phyloP scores from a whole-genome alignment of 2,113 vertebrate species.

The Menidia beryllina region DNA sequence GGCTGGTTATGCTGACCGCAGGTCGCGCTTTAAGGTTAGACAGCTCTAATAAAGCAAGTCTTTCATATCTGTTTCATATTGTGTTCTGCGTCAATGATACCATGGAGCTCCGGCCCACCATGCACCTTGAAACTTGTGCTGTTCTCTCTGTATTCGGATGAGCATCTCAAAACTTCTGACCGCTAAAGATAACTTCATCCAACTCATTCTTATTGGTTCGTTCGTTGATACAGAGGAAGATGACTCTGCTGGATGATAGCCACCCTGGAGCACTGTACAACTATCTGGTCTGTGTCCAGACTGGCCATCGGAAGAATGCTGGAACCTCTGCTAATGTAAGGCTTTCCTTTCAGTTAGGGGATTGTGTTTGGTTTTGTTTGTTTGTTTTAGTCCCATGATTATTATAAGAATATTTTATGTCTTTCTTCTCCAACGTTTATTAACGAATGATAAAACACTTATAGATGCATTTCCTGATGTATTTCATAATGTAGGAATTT shows the following conservation, averaged over 20 bases:
- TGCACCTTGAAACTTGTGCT: background rate
- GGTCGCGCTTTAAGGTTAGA: conserved; percentile 81
- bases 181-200: background rate
- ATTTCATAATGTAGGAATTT: no score
- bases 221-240: conserved; percentile 79
- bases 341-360: conserved; percentile 1
- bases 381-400: background rate
- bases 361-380: background rate
- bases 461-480: no score
- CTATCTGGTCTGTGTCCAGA: conserved; percentile 85
- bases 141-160: background rate
- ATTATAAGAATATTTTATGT: no score
- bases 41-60: background rate
- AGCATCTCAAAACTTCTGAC: background rate
- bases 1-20: conserved; percentile 84
- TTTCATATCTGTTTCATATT: background rate
- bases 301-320: conserved; percentile 82
- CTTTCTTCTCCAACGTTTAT: no score
- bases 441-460: no score
- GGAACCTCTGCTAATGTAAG: conserved; percentile 84
- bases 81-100: background rate
- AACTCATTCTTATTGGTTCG: background rate
- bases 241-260: conserved; percentile 85
- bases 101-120: background rate
- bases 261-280: conserved; percentile 79